These are phyloP conservation scores for Notolabrus celidotus DNA, from an alignment of 2,797 vertebrate species.

Conservation along the genomic window DNA sequence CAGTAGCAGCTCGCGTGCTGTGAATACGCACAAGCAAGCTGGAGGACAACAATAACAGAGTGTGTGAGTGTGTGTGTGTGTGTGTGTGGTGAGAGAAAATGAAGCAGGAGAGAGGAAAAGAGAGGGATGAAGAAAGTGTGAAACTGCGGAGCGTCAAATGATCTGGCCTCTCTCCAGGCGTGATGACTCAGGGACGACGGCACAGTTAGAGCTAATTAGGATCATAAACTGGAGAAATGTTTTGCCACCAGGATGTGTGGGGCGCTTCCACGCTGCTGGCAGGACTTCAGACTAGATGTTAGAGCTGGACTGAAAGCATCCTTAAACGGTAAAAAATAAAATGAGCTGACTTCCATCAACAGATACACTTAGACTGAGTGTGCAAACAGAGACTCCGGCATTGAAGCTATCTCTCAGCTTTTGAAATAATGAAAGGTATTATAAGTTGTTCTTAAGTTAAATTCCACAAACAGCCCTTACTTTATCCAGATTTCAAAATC, in stretches of 20 bases:
- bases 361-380: neutral
- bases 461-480: no score
- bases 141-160: conserved; percentile 70
- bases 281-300: conserved; percentile 54
- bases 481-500: no score
- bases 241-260: conserved; percentile 72
- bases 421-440: no score
- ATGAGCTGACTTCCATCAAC: neutral
- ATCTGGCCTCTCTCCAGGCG: conserved; percentile 79
- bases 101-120: conserved; percentile 14
- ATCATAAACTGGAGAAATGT: conserved; percentile 82
- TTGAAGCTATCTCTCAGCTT: neutral
- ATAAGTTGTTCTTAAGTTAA: no score
- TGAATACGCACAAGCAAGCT: conserved; percentile 32
- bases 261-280: conserved; percentile 58
- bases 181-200: conserved; percentile 81
- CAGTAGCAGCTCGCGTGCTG: conserved; percentile 54
- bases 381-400: neutral
- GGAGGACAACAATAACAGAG: conserved; percentile 52
- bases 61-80: conserved; percentile 20
- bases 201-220: conserved; percentile 83
- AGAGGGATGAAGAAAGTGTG: conserved; percentile 41
- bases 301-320: conserved; percentile 25
- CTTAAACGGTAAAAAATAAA: conserved; percentile 4
- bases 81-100: conserved; percentile 11